Conservation (phyloP, 2,888 invertebrate species). For the Andrena dorsata region DNA sequence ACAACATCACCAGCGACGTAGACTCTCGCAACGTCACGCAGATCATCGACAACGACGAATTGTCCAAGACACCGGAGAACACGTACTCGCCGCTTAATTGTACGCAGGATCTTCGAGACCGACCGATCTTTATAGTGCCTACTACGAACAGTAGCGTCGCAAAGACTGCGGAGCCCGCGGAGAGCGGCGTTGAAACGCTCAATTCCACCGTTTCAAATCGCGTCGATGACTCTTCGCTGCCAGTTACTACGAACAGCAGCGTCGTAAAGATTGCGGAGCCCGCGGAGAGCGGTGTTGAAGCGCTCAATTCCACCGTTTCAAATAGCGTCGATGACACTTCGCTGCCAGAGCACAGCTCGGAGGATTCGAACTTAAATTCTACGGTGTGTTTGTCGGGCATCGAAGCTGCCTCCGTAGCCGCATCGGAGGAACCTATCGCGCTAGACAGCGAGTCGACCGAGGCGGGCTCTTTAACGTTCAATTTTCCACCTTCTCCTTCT, state of each 20-base stretch:
- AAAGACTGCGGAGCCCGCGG: slow-evolving; percentile 11
- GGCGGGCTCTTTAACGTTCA: not conserved
- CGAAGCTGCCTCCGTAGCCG: not conserved
- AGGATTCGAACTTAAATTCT: slow-evolving; percentile 30
- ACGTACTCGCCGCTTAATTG: not conserved
- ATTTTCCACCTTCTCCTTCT: not conserved
- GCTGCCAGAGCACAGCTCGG: not conserved
- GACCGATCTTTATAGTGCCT: not conserved
- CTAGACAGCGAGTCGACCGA: slow-evolving; percentile 10
- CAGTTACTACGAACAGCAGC: no score
- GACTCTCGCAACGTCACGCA: not conserved
- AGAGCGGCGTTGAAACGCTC: slow-evolving; percentile 6
- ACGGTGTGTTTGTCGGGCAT: slow-evolving; percentile 21
- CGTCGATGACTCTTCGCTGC: slow-evolving; percentile 18
- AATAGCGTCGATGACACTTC: slow-evolving; percentile 8
- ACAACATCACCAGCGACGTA: slow-evolving; percentile 1
- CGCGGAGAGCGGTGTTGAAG: not conserved
- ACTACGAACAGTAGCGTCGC: slow-evolving; percentile 4
- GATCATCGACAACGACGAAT: not conserved
- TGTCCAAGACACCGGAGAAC: not conserved
- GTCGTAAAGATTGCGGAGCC: slow-evolving; percentile 15
- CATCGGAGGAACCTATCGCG: not conserved
- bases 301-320: not conserved
- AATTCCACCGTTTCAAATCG: not conserved
- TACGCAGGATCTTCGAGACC: slow-evolving; percentile 11